Conservation (phyloP, 2,888 invertebrate species). For the Elysia crispata region DNA sequence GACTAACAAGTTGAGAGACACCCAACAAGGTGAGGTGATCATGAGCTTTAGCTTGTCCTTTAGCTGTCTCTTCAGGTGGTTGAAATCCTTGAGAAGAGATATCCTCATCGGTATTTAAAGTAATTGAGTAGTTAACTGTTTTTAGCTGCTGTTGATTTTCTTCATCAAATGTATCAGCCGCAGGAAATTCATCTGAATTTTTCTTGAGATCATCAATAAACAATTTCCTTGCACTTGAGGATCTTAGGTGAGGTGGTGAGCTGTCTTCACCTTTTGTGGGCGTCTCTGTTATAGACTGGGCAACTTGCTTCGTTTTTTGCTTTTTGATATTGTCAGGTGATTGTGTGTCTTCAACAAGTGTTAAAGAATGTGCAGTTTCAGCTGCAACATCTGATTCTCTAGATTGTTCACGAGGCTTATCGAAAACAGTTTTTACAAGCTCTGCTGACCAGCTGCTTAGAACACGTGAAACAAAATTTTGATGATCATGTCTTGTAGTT, state of each 20-base stretch:
- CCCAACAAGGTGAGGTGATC: slow-evolving; percentile 29
- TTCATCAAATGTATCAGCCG: no score
- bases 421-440: no score
- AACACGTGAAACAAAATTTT: no score
- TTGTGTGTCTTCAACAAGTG: slow-evolving; percentile 69
- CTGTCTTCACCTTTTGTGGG: slow-evolving; percentile 56
- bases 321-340: slow-evolving; percentile 61
- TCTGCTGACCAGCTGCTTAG: no score
- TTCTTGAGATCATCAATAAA: slow-evolving; percentile 52
- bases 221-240: slow-evolving; percentile 59
- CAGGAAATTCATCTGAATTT: background rate
- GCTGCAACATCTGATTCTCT: background rate
- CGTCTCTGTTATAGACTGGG: slow-evolving; percentile 61
- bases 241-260: slow-evolving; percentile 43
- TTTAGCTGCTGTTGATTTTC: no score
- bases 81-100: slow-evolving; percentile 39
- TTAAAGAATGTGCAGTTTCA: slow-evolving; percentile 38
- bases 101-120: background rate
- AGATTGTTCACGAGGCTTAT: no score
- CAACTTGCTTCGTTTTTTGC: background rate
- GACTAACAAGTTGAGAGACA: slow-evolving; percentile 13
- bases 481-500: no score
- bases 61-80: background rate
- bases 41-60: background rate
- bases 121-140: no score